Base-by-base conservation (phyloP, 2,888 invertebrate species). In the Odontocolon sp. region DNA sequence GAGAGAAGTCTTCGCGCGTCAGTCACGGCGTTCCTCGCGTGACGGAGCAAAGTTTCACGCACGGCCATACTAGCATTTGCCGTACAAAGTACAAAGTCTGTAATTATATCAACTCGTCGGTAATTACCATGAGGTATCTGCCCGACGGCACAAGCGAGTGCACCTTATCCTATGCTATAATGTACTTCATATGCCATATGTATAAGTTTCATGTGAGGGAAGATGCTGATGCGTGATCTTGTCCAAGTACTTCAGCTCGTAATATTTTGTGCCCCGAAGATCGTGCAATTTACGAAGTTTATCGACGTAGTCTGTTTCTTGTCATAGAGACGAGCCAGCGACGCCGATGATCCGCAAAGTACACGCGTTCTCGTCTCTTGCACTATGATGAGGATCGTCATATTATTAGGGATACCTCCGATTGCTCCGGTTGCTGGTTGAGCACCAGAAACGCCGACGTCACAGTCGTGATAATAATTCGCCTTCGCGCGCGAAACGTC, bases 101-200 rank as follows among this genome's bases (percentile, higher is more conserved):
- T 77, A 77, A 77, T 77, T 77, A 77, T 77, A 77, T 72, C 72
- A 68, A 77, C 72, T 72, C 72, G 77, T 77, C 68, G 72, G 72
- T 72, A 64, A 77, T 77, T 77, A 77, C 72, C 67, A 54, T 33
- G 52, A 77, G 63, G 77, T 77, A 72, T 68, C 57, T 77, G 77
- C 77, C 77, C 40, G 6, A 31, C 33, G 72, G 77, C 72, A 68
- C 61, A 50, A 77, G 64, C 64, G 50, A 33, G 50, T 38, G 14
- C 63, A 21, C 33, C 63, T 45, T 40, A 40, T 40, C n/a, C 45
- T 31, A 45, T 45, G 45, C n/a, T 21, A 45, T 18, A 33, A 16
- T 47, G n/a, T 47, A 36, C 9, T 28, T 56, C 14, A 36, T 36
- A 63, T 47, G 47, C 33, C 26, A 33, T 36, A 21, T 23, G 31